phyloP scores from a whole-genome alignment of 2,113 vertebrate species.

The Cephalopterus ornatus region DNA sequence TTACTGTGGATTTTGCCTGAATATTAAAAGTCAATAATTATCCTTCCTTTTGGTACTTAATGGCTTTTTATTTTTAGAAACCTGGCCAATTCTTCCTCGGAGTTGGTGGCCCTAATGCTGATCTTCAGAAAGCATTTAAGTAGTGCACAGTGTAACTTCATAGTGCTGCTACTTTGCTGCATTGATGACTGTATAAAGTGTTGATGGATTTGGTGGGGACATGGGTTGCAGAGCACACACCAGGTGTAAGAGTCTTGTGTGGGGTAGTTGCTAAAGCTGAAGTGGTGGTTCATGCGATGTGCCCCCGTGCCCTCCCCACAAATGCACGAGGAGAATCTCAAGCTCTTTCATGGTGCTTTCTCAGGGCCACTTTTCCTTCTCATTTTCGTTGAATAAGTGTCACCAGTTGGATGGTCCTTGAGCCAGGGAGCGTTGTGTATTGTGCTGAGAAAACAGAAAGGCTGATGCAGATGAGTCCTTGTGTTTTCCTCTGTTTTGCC shows the following conservation, averaged over 20 bases:
- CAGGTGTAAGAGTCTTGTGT: accelerated
- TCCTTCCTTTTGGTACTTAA: conserved; percentile 66
- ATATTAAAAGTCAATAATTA: conserved; percentile 78
- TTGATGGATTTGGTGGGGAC: neutral
- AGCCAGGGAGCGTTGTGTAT: accelerated
- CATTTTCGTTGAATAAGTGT: neutral
- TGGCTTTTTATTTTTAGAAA: conserved; percentile 75
- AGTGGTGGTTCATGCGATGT: neutral
- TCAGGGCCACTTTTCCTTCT: neutral
- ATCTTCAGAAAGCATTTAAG: conserved; percentile 26
- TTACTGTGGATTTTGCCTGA: conserved; percentile 73
- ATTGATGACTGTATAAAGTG: neutral
- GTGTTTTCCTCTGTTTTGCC: neutral
- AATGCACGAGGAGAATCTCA: neutral
- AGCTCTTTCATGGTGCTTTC: neutral
- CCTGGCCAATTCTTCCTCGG: conserved; percentile 56
- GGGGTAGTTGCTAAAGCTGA: neutral
- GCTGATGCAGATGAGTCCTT: neutral
- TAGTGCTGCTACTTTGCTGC: neutral
- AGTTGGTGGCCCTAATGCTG: conserved; percentile 13
- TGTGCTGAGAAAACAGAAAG: neutral
- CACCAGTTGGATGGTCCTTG: neutral
- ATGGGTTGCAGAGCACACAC: neutral
- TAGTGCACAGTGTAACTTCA: neutral
- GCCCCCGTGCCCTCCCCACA: neutral